A percentile compares a stretch with the other conserved stretches of the same genome.
Conservation (phyloP, 2,888 invertebrate genomes). For the Cremastinae sp. region DNA sequence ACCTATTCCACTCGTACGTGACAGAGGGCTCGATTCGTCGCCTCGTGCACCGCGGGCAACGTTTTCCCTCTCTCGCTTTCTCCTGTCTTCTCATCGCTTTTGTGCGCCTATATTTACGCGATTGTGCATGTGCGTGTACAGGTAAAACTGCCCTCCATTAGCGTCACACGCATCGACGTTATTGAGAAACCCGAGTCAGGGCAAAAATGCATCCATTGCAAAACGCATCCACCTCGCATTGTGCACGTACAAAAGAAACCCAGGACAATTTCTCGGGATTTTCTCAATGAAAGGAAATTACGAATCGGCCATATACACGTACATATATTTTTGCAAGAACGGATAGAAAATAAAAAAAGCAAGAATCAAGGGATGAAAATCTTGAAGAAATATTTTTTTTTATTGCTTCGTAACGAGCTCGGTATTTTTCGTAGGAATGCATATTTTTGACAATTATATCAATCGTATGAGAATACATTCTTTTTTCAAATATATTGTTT, state of each 20-base stretch:
- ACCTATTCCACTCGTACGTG: conserved; percentile 77
- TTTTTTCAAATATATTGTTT: too few relatives aligned
- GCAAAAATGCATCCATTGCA: conserved; percentile 71
- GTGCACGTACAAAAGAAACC: conserved; percentile 17
- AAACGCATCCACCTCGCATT: conserved; percentile 60
- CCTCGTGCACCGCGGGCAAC: conserved; percentile 52
- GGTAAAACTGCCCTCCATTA: conserved; percentile 39
- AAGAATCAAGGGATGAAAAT: too few relatives aligned
- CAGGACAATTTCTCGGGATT: conserved; percentile 44
- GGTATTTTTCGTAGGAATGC: conserved; percentile 1
- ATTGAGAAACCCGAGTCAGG: conserved; percentile 11
- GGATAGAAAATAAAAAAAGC: too few relatives aligned
- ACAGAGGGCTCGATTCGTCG: conserved; percentile 72
- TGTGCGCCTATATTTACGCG: conserved; percentile 35
- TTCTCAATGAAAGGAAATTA: conserved; percentile 11
- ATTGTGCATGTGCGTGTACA: conserved; percentile 33
- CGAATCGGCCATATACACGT: too few relatives aligned
- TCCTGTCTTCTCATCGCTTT: conserved; percentile 11
- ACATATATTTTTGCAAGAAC: too few relatives aligned
- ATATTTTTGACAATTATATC: too few relatives aligned
- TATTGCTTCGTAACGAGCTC: too few relatives aligned
- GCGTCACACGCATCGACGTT: conserved; percentile 31
- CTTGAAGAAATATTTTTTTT: too few relatives aligned
- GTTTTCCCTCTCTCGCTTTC: conserved; percentile 48
- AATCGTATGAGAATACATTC: too few relatives aligned